These are phyloP conservation scores for Tamandua tetradactyla DNA, from an alignment of 2,797 vertebrate genomes.

Conservation along the genomic window DNA sequence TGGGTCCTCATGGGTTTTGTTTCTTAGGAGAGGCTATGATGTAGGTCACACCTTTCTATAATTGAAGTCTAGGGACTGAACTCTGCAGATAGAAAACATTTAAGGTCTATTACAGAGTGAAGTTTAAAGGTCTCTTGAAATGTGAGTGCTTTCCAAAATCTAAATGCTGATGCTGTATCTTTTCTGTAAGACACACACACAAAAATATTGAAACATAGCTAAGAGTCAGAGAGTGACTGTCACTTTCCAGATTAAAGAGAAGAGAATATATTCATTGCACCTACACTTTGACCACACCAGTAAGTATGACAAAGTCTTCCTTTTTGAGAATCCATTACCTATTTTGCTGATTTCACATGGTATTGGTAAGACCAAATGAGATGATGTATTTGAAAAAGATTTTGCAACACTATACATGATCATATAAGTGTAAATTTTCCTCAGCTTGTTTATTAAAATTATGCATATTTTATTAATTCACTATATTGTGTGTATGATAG, in stretches of 20 bases:
- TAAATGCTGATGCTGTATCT: background rate
- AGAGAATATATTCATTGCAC: too few relatives aligned
- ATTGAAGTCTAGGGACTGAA: background rate
- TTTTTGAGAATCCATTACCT: background rate
- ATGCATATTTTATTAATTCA: too few relatives aligned
- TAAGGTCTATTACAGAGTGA: background rate
- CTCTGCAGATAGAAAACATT: background rate
- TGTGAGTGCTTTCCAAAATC: background rate
- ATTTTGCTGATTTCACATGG: background rate
- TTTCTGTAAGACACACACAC: background rate
- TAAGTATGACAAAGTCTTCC: background rate
- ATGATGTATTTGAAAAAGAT: too few relatives aligned
- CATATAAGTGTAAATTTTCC: too few relatives aligned
- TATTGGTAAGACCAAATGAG: background rate
- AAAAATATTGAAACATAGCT: rapidly evolving
- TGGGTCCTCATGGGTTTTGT: background rate
- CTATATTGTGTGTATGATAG: too few relatives aligned
- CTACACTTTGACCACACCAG: background rate
- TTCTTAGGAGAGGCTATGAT: background rate
- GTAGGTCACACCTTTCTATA: background rate
- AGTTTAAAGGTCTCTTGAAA: background rate
- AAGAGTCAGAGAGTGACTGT: background rate
- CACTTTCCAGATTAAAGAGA: background rate
- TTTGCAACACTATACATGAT: too few relatives aligned
- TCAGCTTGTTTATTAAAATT: too few relatives aligned